Base-by-base conservation (phyloP, 2,797 vertebrate genomes). In the Babyrousa celebensis region DNA sequence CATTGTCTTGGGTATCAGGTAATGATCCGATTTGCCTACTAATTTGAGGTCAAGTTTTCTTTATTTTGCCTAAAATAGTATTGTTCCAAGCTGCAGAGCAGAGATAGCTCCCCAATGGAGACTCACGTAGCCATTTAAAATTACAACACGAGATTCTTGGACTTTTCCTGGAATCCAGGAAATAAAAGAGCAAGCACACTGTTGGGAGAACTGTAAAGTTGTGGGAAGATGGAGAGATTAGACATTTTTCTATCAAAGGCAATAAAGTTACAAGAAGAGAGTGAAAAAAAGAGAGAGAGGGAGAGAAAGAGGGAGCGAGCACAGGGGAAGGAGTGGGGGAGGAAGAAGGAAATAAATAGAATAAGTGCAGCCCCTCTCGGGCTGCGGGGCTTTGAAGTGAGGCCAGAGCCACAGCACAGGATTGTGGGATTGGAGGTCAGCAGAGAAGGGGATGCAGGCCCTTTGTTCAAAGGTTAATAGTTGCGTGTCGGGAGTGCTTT, bases 311-410 rank as follows among this genome's bases (percentile, higher is more conserved):
- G 43, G 25, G 58, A 80, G 48, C 12, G 29, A 48, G 32, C 75
- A 36, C 20, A 12, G 27, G 88, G 77, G 85, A 85, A 95, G 70
- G 94, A 92, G 79, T 77, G 94, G 89, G 95, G 95, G 97, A 97
- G 96, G 94, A 94, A 92, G 82, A 84, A 92, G 96, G 93, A 97
- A 97, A 85, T 40, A 82, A 96, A 84, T 27, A 75, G 87, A 91
- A 2, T 78, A 79, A 96, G 85, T 36, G 7, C 20, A 62, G 56
- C 68, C 74, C 25, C 78, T 83, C n/a, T 62, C 36, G 25, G 48
- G 56, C 65, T 18, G 78, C 4, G 0, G 68, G 52, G 40, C 97
- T 98, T 98, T 98, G 98, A 98, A 98, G 96, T 95, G 74, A 92
- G 1, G 92, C 93, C 96, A 97, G 93, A 60, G 52, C 36, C 43